Conservation (phyloP, 2,113 vertebrate genomes). For the Microtus oregoni region DNA sequence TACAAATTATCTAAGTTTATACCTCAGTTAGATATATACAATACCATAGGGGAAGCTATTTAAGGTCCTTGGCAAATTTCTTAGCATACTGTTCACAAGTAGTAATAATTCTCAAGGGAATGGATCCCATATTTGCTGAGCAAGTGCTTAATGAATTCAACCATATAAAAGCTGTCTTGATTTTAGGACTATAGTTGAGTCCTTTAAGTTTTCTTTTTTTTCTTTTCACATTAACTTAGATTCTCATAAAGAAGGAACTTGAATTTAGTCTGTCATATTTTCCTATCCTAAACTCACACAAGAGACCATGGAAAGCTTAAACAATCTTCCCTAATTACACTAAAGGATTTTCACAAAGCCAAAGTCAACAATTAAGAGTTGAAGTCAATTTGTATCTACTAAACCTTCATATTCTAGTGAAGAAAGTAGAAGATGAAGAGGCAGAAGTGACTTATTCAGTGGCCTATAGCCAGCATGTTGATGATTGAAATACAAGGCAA, state of each 20-base stretch:
- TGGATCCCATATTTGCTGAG: slow-evolving; percentile 23
- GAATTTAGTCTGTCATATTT: background rate
- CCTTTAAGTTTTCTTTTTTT: slow-evolving; percentile 1
- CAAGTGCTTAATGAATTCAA: slow-evolving; percentile 30
- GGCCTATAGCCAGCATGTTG: background rate
- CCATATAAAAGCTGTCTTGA: background rate
- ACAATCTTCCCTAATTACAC: background rate
- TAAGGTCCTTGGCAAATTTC: background rate
- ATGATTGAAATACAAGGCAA: background rate
- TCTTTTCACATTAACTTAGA: slow-evolving; percentile 8
- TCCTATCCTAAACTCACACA: background rate
- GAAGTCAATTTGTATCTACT: background rate
- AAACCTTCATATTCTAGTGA: slow-evolving; percentile 5
- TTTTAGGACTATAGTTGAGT: background rate
- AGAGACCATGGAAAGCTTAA: background rate
- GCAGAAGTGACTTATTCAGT: slow-evolving; percentile 14
- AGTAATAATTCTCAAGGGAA: background rate
- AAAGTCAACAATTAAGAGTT: slow-evolving; percentile 3
- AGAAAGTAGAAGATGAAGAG: background rate
- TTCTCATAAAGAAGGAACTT: background rate
- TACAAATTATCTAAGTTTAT: slow-evolving; percentile 42
- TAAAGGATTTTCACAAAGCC: slow-evolving; percentile 10
- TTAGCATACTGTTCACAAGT: background rate
- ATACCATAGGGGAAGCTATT: background rate
- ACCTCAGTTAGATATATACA: background rate